Conservation (phyloP, 2,113 vertebrate genomes). For the Pterocles burchelli region DNA sequence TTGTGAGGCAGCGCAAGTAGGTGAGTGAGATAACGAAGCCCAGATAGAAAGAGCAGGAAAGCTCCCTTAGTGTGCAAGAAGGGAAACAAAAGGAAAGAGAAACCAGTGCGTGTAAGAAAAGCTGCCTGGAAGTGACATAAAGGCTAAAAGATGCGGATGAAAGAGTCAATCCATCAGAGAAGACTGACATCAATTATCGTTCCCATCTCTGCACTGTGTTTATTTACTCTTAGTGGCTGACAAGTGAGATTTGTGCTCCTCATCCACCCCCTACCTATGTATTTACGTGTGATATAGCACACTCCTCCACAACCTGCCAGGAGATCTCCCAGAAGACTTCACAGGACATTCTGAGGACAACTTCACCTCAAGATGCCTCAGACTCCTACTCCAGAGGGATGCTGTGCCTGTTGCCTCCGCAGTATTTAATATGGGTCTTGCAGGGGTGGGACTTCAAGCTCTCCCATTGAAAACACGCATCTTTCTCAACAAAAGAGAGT, state of each 20-base stretch:
- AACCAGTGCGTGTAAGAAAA: background rate
- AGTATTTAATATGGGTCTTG: background rate
- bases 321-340: background rate
- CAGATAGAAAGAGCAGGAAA: background rate
- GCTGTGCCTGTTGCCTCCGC: background rate
- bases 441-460: background rate
- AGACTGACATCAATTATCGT: background rate
- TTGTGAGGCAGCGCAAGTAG: background rate
- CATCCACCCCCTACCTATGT: background rate
- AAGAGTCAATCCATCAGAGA: background rate
- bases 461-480: background rate
- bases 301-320: background rate
- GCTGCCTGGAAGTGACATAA: background rate
- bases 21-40: background rate
- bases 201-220: background rate
- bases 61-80: fast-evolving
- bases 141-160: background rate
- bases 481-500: background rate
- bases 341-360: background rate
- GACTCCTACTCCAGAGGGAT: background rate
- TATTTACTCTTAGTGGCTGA: background rate
- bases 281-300: background rate
- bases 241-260: background rate
- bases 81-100: background rate
- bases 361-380: background rate